Conservation (phyloP, 2,888 invertebrate genomes). For the Agrypnus murinus region DNA sequence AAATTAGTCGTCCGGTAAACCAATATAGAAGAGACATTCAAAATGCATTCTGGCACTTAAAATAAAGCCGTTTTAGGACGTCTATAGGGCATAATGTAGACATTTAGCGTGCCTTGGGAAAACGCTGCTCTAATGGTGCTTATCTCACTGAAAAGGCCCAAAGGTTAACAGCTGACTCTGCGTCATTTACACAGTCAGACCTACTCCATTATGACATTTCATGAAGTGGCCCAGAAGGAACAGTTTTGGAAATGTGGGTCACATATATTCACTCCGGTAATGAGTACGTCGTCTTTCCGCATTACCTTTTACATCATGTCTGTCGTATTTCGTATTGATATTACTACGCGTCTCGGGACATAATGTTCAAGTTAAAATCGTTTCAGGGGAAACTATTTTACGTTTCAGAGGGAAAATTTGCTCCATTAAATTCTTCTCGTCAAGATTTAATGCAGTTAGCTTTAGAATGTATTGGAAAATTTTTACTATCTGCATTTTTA, state of each 20-base stretch:
- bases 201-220: constrained; percentile 30
- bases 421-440: too few species aligned
- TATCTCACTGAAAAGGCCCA: constrained; percentile 33
- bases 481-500: too few species aligned
- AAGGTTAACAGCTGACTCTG: constrained; percentile 37
- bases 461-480: too few species aligned
- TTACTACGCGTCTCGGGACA: constrained; percentile 24
- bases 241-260: constrained; percentile 30
- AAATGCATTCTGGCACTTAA: constrained; percentile 29
- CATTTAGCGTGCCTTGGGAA: constrained; percentile 20
- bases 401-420: too few species aligned
- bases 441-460: too few species aligned
- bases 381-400: background rate
- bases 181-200: constrained; percentile 33
- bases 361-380: constrained; percentile 16
- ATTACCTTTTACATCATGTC: constrained; percentile 16
- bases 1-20: constrained; percentile 16
- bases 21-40: constrained; percentile 18
- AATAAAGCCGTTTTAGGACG: constrained; percentile 26
- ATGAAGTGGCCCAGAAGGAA: constrained; percentile 31
- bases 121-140: constrained; percentile 18
- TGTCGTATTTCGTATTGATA: constrained; percentile 12
- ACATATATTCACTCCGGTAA: constrained; percentile 40
- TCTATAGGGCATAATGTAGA: constrained; percentile 15
- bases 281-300: constrained; percentile 36